Conservation (phyloP, 2,113 vertebrate genomes). For the Tachysurus fulvidraco region DNA sequence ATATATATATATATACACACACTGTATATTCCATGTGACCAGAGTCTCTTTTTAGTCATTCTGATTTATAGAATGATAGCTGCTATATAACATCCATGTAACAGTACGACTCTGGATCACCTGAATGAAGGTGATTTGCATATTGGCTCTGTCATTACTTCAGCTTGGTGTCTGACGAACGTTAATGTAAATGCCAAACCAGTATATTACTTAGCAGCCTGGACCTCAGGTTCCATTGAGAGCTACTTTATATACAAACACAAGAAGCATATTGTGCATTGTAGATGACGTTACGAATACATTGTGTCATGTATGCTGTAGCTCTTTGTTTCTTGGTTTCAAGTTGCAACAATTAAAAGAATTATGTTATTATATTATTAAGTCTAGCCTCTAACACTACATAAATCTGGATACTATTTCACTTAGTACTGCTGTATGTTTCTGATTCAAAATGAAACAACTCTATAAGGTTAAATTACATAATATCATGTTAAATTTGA, state of each 20-base stretch:
- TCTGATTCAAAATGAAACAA: neutral
- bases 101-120: neutral
- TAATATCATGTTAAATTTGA: neutral
- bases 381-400: neutral
- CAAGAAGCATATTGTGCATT: neutral
- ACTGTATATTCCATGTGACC: neutral
- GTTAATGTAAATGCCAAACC: neutral
- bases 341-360: neutral
- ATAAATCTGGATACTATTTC: neutral
- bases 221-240: neutral
- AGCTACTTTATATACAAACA: neutral
- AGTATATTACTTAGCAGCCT: neutral
- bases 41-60: neutral
- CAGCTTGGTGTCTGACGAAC: neutral
- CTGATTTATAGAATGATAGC: conserved; percentile 27
- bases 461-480: neutral
- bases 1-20: neutral
- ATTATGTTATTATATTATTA: too few species aligned
- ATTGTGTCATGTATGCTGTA: neutral
- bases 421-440: neutral
- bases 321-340: neutral
- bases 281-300: neutral
- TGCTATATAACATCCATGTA: conserved; percentile 20
- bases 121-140: neutral
- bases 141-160: neutral